phyloP scores from a whole-genome alignment of 2,888 invertebrate genomes.

The Omphaloscelis lunosa region DNA sequence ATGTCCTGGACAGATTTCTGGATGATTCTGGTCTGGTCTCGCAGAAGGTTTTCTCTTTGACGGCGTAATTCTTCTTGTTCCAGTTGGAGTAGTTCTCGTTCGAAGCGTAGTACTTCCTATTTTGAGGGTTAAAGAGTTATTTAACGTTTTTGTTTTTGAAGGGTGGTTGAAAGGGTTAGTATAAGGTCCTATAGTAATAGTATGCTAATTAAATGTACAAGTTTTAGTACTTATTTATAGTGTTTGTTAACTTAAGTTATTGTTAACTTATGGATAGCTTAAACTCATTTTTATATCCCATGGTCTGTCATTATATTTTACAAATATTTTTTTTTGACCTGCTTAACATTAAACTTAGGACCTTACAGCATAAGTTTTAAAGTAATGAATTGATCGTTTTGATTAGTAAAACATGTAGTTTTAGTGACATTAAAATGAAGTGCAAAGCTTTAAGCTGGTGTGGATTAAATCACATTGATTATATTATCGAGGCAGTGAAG shows the following conservation, averaged over 20 bases:
- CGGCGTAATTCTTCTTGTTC: conserved; percentile 95
- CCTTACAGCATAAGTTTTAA: conserved; percentile 35
- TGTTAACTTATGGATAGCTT: conserved; percentile 32
- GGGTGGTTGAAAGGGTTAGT: neutral
- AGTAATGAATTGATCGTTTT: neutral
- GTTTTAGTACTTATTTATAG: conserved; percentile 29
- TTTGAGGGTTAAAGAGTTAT: conserved; percentile 58
- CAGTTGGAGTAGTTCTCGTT: conserved; percentile 94
- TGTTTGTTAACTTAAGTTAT: conserved; percentile 12
- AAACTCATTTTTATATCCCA: neutral
- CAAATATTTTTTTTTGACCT: conserved; percentile 25
- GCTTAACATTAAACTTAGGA: conserved; percentile 39
- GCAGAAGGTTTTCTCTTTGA: conserved; percentile 93
- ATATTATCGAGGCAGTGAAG: conserved; percentile 15
- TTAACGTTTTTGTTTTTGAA: conserved; percentile 15
- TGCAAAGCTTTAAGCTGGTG: conserved; percentile 74
- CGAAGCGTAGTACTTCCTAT: conserved; percentile 94
- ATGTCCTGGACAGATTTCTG: conserved; percentile 92
- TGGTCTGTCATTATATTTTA: neutral
- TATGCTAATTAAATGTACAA: conserved; percentile 24
- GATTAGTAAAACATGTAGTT: conserved; percentile 36
- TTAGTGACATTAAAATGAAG: conserved; percentile 65
- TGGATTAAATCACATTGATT: conserved; percentile 59
- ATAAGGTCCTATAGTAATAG: conserved; percentile 43
- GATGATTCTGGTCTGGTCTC: conserved; percentile 92